Base-by-base conservation (phyloP, 2,888 invertebrate species). In the Pimpla rufipes region DNA sequence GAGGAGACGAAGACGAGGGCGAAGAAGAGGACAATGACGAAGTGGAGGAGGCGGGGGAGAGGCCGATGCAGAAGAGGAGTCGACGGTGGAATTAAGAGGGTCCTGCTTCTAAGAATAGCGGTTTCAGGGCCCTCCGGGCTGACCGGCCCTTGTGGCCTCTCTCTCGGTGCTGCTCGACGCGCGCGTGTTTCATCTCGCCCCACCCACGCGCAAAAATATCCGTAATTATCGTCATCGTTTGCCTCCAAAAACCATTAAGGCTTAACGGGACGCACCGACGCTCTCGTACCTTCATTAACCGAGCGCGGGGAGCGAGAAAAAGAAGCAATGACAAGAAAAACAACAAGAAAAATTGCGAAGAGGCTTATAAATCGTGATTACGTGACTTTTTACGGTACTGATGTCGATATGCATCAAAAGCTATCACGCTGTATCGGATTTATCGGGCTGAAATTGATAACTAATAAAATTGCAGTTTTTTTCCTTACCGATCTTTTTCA, bases 101-200 rank as follows among this genome's bases (percentile, higher is more conserved):
- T 21, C 55, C 70, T 47, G 83, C 86, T 90, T 90, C 90, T 90
- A 89, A 90, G 90, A 90, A 90, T 90, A 90, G 90, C 90, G 90
- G 89, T 87, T 79, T 80, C 87, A 87, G 88, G 87, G 87, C 87
- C 90, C 90, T 86, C 81, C 7, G 83, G 89, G 89, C 71, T 52
- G 21, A n/a, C 23, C 62, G 75, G 67, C 89, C 89, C 89, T n/a
- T n/a, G 88, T 87, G 84, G 87, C 50, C 68, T 62, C 89, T 88
- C 89, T 29, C 5, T 88, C 86, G 84, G 87, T 45, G 68, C 62
- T 59, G 47, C 50, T 0, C 35, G 5, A 35, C 35, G n/a, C 18
- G 18, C 18, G 10, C 68, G 37, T 71, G 45, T 71, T 35, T 18
- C 18, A 29, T 29, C 37, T 18, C 57, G 21, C 77, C 62, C 70